phyloP scores from a whole-genome alignment of 2,888 invertebrate genomes.

The Xanthorhoe designata region DNA sequence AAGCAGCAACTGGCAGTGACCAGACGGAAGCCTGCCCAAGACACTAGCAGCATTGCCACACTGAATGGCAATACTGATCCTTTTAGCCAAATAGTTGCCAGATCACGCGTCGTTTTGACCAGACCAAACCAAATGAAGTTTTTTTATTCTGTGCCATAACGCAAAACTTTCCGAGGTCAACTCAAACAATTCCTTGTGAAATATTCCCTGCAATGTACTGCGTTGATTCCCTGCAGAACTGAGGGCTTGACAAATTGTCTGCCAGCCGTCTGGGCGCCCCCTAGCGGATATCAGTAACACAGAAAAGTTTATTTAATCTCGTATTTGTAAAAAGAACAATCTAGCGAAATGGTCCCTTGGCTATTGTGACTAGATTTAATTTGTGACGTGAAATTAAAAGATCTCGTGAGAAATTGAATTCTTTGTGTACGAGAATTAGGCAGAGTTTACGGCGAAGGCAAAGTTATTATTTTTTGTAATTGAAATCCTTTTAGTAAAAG shows the following conservation, averaged over 20 bases:
- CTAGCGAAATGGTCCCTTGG: constrained; percentile 52
- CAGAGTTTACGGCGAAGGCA: constrained; percentile 20
- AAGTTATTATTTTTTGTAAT: constrained; percentile 21
- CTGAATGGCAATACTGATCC: too few relatives aligned
- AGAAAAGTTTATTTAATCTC: constrained; percentile 70
- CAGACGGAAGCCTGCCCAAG: too few relatives aligned
- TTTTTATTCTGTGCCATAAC: too few relatives aligned
- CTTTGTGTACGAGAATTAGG: constrained; percentile 33
- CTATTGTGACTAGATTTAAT: constrained; percentile 51
- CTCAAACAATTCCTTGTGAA: constrained; percentile 13
- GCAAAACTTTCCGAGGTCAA: not conserved
- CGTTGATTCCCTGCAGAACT: constrained; percentile 21
- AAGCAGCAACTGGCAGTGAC: too few relatives aligned
- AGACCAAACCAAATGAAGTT: too few relatives aligned
- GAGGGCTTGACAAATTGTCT: constrained; percentile 42
- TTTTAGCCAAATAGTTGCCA: too few relatives aligned
- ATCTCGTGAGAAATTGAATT: constrained; percentile 38
- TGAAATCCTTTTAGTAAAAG: not conserved
- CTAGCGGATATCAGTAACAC: constrained; percentile 38
- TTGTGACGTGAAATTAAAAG: constrained; percentile 46
- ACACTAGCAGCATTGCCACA: too few relatives aligned
- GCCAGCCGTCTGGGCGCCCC: constrained; percentile 35
- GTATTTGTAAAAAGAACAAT: constrained; percentile 58
- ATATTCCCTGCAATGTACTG: constrained; percentile 21
- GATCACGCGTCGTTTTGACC: too few relatives aligned